Base-by-base conservation (phyloP, 1,140 invertebrate genomes). In the Periplaneta americana region DNA sequence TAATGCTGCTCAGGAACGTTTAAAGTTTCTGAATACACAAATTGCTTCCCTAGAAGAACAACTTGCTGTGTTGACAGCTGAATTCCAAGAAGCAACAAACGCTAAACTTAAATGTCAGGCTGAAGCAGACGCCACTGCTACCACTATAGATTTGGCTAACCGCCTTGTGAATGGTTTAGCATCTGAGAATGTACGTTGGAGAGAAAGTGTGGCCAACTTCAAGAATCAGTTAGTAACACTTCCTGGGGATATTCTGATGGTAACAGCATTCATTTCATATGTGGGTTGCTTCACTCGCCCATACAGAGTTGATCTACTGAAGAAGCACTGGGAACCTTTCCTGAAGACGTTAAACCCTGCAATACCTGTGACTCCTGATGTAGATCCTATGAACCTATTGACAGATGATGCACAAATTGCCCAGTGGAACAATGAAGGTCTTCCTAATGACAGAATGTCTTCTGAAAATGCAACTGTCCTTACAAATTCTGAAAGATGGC, bases 181-280 rank as follows among this genome's bases (percentile, higher is more conserved):
- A 1, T 98, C 97, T 0, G 97, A 99, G 87, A 98, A 98, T 88
- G 91, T 97, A 75, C 90, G 94, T 83, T 96, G 96, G 96, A 92
- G 92, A 35, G 92, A 95, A 74, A 93, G 94, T 18, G 94, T 96
- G 1, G 88, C 90, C 37, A 87, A 90, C 81, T 88, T 89, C 83
- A 90, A 90, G 84, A 86, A 85, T 85, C 90, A 93, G 84, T 93
- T 92, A 84, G 90, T 93, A 66, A 97, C 95, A 82, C 89, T 98
- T 48, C 96, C 97, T 1, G 97, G 97, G 4, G 97, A 99, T 85
- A 93, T 98, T 37, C 88, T 98, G 0, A 87, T 98, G 5, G 93
- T 96, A 9, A 95, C 97, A 9, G 96, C 97, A n/a, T 99, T 98
- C 88, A 95, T 98, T 75, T 98, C 97, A 0, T 99, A 99, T 86